Conservation (phyloP, 2,888 invertebrate genomes). For the Theretra japonica region DNA sequence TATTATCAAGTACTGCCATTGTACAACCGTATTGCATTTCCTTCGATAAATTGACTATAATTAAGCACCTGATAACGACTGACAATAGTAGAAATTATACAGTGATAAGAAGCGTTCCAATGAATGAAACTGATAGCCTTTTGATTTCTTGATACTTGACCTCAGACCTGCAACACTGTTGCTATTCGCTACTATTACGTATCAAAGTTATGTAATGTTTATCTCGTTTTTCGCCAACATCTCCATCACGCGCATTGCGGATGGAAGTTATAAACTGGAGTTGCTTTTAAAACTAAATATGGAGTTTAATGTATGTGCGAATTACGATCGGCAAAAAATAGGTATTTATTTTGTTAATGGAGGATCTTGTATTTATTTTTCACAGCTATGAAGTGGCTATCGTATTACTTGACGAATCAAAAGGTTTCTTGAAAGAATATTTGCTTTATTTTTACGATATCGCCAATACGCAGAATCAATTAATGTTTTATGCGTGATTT, state of each 20-base stretch:
- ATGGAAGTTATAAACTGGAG: background rate
- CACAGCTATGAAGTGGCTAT: too few relatives aligned
- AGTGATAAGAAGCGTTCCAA: constrained; percentile 8
- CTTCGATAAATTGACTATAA: constrained; percentile 31
- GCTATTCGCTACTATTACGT: background rate
- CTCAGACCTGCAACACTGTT: constrained; percentile 15
- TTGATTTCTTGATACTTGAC: background rate
- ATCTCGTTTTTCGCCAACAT: background rate
- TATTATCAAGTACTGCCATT: background rate
- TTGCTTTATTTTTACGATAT: too few relatives aligned
- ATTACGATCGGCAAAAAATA: too few relatives aligned
- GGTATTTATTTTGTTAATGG: too few relatives aligned
- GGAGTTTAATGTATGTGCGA: too few relatives aligned
- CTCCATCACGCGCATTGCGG: background rate
- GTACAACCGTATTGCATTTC: background rate
- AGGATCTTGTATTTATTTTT: too few relatives aligned
- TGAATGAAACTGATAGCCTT: constrained; percentile 16
- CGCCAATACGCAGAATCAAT: too few relatives aligned
- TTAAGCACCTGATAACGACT: constrained; percentile 7
- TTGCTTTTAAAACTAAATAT: too few relatives aligned
- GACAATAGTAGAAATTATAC: constrained; percentile 20
- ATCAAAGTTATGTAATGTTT: background rate
- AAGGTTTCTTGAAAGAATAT: too few relatives aligned
- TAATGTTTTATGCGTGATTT: too few relatives aligned
- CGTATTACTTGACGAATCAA: too few relatives aligned